Evolutionary conservation across 1,140 invertebrate genomes (phyloP), one percentile per base, ranked within the genome.

Genomic region (Maconellicoccus hirsutus): DNA sequence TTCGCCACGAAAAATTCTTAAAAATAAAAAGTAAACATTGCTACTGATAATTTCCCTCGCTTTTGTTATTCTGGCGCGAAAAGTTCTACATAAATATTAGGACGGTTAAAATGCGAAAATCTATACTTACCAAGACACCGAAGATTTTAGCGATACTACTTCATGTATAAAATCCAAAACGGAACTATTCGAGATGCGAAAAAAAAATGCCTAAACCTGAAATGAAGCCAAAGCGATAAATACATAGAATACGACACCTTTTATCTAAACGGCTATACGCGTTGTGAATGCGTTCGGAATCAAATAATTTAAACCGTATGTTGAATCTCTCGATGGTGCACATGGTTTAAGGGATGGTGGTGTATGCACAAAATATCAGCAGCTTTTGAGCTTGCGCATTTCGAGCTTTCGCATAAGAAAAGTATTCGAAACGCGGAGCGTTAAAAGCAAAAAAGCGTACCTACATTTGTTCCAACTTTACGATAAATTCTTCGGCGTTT

Each of bases 361-460:
- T 52, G 42, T 19, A 52, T 52, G n/a, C 42, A 52, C 42, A 14
- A 52, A 7, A 14, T 38, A 38, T 19, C 42, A 52, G 42, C 42
- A 52, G 42, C 42, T 52, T 52, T 52, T 52, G 42, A 52, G 42
- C 42, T 52, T 52, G 42, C 42, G 42, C 42, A 52, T 19, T 52
- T 16, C 42, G 14, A 6, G 33, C 33, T 38, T 16, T 33, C 29
- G 4, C 29, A 16, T 19, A 52, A 4, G n/a, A 19, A 16, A 8
- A 52, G 42, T 52, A 52, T 52, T 52, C 42, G 42, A 52, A 52
- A 52, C 12, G n/a, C n/a, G 42, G 42, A 52, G n/a, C 42, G 42
- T 52, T 52, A 16, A 19, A 52, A 52, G 42, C n/a, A 16, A 52
- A 52, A 52, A 52, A 14, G 16, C n/a, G 29, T 52, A 52, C 16